Conservation (phyloP, 2,888 invertebrate species). For the Drosophila bunnanda region DNA sequence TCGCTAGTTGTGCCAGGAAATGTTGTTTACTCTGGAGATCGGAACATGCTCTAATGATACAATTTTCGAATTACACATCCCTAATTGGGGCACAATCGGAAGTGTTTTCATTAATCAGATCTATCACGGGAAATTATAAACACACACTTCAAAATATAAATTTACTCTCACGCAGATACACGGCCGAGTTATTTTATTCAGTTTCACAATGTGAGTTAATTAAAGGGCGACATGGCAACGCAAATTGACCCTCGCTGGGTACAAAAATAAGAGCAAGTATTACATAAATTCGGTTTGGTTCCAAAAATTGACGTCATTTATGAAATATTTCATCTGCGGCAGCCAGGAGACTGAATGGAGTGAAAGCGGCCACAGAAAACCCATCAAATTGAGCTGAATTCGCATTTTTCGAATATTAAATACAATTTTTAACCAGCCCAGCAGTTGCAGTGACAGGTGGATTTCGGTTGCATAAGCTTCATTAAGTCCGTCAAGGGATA, state of each 20-base stretch:
- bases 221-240: slow-evolving; percentile 31
- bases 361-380: slow-evolving; percentile 22
- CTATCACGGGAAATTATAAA: slow-evolving; percentile 14
- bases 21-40: slow-evolving; percentile 28
- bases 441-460: slow-evolving; percentile 18
- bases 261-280: slow-evolving; percentile 14
- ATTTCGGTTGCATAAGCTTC: slow-evolving; percentile 14
- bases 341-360: slow-evolving; percentile 11
- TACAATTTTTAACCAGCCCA: not conserved
- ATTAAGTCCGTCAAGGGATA: not conserved
- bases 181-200: slow-evolving; percentile 3
- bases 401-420: slow-evolving; percentile 39
- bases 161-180: not conserved
- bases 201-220: slow-evolving; percentile 35
- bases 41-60: slow-evolving; percentile 9
- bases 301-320: slow-evolving; percentile 34
- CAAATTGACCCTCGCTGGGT: slow-evolving; percentile 13
- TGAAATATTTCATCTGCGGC: slow-evolving; percentile 29
- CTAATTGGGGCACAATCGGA: slow-evolving; percentile 32
- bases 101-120: slow-evolving; percentile 30
- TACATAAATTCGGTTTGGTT: slow-evolving; percentile 28
- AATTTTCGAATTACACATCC: slow-evolving; percentile 18
- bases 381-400: slow-evolving; percentile 26
- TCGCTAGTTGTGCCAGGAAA: slow-evolving; percentile 23
- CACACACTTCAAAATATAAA: slow-evolving; percentile 7